Base-by-base conservation (phyloP, 1,140 invertebrate genomes). In the Chironomus striatipennis region DNA sequence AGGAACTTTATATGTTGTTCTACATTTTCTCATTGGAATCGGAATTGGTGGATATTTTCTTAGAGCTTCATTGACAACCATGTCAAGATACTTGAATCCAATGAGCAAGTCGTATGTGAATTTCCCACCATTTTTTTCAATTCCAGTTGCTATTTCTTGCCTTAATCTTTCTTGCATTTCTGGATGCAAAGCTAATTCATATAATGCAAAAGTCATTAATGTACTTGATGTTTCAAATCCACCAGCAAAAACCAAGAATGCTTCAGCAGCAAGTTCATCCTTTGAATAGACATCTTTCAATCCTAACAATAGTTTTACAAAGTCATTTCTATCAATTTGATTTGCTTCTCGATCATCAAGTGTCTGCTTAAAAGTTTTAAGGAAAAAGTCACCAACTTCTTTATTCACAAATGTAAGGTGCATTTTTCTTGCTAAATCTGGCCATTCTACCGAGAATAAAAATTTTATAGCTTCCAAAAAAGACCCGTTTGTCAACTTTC, bases 201-300 rank as follows among this genome's bases (percentile, higher is more conserved):
- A 84, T 0, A 83, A 73, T 2, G 79, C 75, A 74, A 83, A 84
- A 6, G 79, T 76, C 70, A 88, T 78, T 0, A 83, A 75, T 8
- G 80, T 81, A 4, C 85, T 80, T 0, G 85, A 85, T 0, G 86
- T 87, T 24, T 89, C 87, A 75, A 85, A 88, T 12, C 86, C 85
- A 57, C 47, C 85, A 10, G 84, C 74, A 57, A 84, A 78, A 74
- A 84, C 83, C 6, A 80, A 47, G 65, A 83, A 75, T 24, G 78
- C 76, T 77, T 84, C 81, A 42, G 81, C 78, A 5, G 79, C 74
- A 24, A 83, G 74, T 75, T 75, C 65, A 1, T 4, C 18, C 1
- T 9, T 17, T 70, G 65, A 6, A 12, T 18, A 70, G 5, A 17
- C 10, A 8, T 86, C 83, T 75, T 84, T 84, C 73, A 88, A 76